Percentiles rank a stretch among this genome's conserved stretches.
phyloP scores from a whole-genome alignment of 1,140 invertebrate species.

The Palaemon carinicauda region DNA sequence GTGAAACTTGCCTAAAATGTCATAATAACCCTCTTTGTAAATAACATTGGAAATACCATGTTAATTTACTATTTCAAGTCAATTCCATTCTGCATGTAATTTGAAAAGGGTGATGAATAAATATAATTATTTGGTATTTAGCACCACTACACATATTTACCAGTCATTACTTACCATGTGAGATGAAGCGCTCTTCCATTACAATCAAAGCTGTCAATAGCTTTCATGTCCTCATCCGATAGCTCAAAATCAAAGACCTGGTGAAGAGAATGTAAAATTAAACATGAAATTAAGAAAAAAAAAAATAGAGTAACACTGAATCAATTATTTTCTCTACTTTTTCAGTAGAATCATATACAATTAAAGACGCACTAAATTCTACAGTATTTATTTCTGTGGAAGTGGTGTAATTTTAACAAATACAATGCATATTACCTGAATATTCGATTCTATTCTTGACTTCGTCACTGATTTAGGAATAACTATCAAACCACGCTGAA shows the following conservation, averaged over 20 bases:
- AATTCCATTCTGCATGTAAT: no score
- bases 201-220: slow-evolving; percentile 40
- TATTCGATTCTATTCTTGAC: slow-evolving; percentile 75
- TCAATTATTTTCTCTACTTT: no score
- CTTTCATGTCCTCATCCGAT: slow-evolving; percentile 35
- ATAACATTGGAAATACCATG: no score
- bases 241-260: slow-evolving; percentile 48
- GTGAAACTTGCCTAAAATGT: no score
- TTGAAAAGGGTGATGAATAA: no score
- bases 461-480: slow-evolving; percentile 81
- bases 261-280: not conserved
- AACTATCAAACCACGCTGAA: slow-evolving; percentile 78
- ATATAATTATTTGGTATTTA: no score
- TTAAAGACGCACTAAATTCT: not conserved
- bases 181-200: slow-evolving; percentile 40
- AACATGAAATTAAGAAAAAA: not conserved
- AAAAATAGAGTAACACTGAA: not conserved
- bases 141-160: no score
- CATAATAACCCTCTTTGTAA: no score
- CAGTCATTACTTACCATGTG: not conserved
- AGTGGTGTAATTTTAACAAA: not conserved
- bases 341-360: no score
- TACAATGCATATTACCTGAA: slow-evolving; percentile 67
- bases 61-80: no score
- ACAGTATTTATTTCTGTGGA: not conserved